Conservation (phyloP, 2,797 vertebrate genomes). For the Brachyalestes nurse region DNA sequence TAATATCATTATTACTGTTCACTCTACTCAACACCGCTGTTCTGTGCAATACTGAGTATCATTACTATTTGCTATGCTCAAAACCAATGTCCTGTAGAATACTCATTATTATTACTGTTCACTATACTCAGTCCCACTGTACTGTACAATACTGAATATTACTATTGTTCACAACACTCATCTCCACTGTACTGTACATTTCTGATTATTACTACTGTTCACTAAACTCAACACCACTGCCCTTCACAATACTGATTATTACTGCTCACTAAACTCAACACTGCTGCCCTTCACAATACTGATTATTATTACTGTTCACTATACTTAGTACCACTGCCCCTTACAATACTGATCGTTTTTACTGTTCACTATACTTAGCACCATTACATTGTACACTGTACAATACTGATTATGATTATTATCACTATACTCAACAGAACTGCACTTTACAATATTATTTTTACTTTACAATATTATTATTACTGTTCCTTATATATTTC, state of each 20-base stretch:
- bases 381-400: not conserved
- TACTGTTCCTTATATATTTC: too few relatives aligned
- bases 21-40: not conserved
- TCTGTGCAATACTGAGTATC: too few relatives aligned
- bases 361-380: not conserved
- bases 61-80: not conserved
- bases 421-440: not conserved
- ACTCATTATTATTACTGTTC: not conserved
- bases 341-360: too few relatives aligned
- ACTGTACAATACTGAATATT: not conserved
- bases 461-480: too few relatives aligned
- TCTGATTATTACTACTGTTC: not conserved
- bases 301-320: too few relatives aligned
- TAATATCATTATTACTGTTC: not conserved
- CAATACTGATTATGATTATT: not conserved
- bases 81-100: too few relatives aligned
- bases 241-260: not conserved
- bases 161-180: too few relatives aligned
- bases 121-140: not conserved
- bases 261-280: too few relatives aligned
- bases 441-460: not conserved
- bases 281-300: not conserved
- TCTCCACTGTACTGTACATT: not conserved
- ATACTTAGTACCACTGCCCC: too few relatives aligned
- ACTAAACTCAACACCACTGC: not conserved